Percentiles rank a stretch among this genome's conserved stretches.
Conservation (phyloP, 1,140 invertebrate genomes). For the Plectrocnemia conspersa region DNA sequence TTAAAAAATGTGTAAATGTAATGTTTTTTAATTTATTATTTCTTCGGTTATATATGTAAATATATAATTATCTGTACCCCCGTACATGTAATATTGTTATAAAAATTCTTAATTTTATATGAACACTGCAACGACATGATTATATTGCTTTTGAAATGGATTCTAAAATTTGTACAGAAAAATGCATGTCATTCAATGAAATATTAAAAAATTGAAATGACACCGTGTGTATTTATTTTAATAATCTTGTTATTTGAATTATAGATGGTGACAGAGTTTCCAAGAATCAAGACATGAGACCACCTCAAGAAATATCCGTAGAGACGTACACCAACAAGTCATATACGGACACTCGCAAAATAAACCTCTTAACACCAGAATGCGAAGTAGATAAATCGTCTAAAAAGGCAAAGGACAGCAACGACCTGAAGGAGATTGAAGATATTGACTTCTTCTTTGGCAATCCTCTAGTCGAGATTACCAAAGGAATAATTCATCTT, state of each 20-base stretch:
- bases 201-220: not conserved
- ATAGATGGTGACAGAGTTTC: not conserved
- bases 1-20: no score
- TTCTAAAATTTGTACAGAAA: not conserved
- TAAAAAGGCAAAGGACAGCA: conserved; percentile 11
- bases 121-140: not conserved
- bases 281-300: conserved; percentile 32
- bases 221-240: conserved; percentile 3
- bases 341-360: conserved; percentile 39
- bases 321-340: conserved; percentile 49
- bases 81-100: not conserved
- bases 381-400: not conserved
- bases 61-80: no score
- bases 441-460: conserved; percentile 89
- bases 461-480: conserved; percentile 94
- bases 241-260: not conserved
- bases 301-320: conserved; percentile 48
- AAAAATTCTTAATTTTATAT: not conserved
- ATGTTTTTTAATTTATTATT: no score
- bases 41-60: no score
- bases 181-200: not conserved
- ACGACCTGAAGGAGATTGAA: conserved; percentile 42
- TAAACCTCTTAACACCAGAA: conserved; percentile 43
- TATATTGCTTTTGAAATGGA: not conserved
- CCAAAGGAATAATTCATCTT: conserved; percentile 92